Conservation (phyloP, 2,797 vertebrate species). For the Diplodus sargus region DNA sequence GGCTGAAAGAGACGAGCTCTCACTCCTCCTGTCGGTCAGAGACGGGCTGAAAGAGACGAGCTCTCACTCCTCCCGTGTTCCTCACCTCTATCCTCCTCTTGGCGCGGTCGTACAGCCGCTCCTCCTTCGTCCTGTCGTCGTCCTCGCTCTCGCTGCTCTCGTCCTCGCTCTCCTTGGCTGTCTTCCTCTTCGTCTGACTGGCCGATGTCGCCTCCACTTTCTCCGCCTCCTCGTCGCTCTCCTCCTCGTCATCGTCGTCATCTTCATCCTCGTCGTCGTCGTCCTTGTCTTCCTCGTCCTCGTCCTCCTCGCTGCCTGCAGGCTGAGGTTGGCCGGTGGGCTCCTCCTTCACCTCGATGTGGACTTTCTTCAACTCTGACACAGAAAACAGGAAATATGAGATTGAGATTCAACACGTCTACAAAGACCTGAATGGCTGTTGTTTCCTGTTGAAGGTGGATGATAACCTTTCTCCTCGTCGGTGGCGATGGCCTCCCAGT, state of each 20-base stretch:
- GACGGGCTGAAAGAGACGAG: neutral
- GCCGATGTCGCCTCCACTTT: slow-evolving; percentile 59
- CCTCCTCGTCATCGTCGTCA: slow-evolving; percentile 86
- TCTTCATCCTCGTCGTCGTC: slow-evolving; percentile 90
- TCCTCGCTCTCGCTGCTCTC: slow-evolving; percentile 76
- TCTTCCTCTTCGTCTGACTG: slow-evolving; percentile 77
- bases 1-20: no score
- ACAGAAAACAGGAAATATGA: neutral
- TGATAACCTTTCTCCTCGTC: slow-evolving; percentile 79
- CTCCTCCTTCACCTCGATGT: slow-evolving; percentile 96
- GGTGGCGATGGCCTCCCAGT: slow-evolving; percentile 82
- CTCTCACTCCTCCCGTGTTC: neutral
- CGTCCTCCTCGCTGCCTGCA: slow-evolving; percentile 80
- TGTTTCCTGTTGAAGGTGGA: no score
- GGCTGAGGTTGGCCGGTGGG: slow-evolving; percentile 64
- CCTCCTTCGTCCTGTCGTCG: slow-evolving; percentile 92
- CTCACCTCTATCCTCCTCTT: slow-evolving; percentile 95
- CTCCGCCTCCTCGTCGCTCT: slow-evolving; percentile 85
- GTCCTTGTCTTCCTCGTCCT: slow-evolving; percentile 90
- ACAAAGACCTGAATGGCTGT: no score
- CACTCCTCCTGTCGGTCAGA: no score
- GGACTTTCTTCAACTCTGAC: slow-evolving; percentile 91
- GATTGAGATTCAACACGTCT: no score
- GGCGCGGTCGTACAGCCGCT: slow-evolving; percentile 93
- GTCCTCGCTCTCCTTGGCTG: slow-evolving; percentile 86